phyloP scores from a whole-genome alignment of 2,113 vertebrate species.

The Recurvirostra avosetta region DNA sequence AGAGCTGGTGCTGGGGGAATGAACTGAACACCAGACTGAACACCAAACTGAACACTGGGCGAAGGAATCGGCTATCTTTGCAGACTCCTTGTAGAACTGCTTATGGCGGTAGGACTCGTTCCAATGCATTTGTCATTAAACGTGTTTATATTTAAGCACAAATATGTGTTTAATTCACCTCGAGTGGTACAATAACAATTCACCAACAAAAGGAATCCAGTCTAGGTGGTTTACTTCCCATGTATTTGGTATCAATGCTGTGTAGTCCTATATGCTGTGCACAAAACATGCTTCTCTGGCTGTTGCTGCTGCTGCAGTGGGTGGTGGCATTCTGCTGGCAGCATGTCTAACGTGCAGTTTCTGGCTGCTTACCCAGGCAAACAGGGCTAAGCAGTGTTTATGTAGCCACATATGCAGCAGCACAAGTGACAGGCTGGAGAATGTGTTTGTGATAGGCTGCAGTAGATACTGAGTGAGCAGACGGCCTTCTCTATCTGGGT shows the following conservation, averaged over 20 bases:
- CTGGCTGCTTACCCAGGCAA: background rate
- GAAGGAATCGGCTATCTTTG: too few relatives aligned
- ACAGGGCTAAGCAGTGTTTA: background rate
- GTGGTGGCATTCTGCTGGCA: background rate
- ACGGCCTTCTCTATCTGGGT: background rate
- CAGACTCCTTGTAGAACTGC: background rate
- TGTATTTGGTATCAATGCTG: background rate
- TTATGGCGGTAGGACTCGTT: rapidly evolving
- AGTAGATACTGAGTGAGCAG: background rate
- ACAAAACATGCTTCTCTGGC: background rate
- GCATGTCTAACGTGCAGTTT: background rate
- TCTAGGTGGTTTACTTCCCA: background rate
- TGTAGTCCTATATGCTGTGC: background rate
- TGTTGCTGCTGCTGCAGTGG: background rate
- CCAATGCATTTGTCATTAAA: background rate
- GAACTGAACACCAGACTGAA: too few relatives aligned
- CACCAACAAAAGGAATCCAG: background rate
- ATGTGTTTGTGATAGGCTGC: background rate
- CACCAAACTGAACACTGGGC: too few relatives aligned
- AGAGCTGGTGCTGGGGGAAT: too few relatives aligned
- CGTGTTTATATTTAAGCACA: background rate
- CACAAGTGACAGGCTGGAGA: background rate
- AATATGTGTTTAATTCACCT: background rate
- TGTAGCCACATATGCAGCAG: background rate
- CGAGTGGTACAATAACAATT: background rate